Percentiles rank a stretch among this genome's conserved stretches.
Conservation (phyloP, 2,113 vertebrate genomes). For the Candoia aspera region DNA sequence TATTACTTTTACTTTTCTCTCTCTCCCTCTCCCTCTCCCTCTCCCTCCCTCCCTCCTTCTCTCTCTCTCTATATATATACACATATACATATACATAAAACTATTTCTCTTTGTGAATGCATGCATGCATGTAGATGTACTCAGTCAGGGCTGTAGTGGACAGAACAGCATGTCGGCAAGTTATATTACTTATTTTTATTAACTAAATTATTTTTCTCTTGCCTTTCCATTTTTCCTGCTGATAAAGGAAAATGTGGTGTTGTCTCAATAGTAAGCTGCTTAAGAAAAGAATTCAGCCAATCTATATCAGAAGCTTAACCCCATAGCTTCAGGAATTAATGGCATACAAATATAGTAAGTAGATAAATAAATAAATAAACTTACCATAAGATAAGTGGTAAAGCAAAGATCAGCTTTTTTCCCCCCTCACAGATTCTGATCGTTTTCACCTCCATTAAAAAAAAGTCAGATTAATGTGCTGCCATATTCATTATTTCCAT, state of each 20-base stretch:
- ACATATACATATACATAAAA: too few species aligned
- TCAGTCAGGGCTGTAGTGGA: background rate
- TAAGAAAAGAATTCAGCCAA: background rate
- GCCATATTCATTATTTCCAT: conserved; percentile 9
- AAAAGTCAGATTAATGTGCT: background rate
- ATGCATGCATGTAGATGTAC: background rate
- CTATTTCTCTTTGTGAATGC: background rate
- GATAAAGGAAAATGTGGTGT: background rate
- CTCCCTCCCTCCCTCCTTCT: too few species aligned
- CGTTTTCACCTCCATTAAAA: background rate
- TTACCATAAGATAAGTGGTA: background rate
- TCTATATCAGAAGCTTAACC: background rate
- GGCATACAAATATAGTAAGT: background rate
- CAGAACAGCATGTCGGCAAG: background rate
- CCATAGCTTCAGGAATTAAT: background rate
- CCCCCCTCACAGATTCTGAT: background rate
- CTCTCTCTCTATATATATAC: too few species aligned
- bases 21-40: too few species aligned
- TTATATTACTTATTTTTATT: background rate
- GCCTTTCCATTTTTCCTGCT: background rate
- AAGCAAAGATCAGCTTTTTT: background rate
- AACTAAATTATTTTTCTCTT: background rate
- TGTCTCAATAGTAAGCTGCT: background rate
- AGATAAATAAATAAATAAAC: background rate
- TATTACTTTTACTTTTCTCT: too few species aligned